Evolutionary conservation across 35 echinoderm and acorn worm genomes (phyloP), one percentile per base, ranked within the genome.

Genomic region (Patiria miniata): DNA sequence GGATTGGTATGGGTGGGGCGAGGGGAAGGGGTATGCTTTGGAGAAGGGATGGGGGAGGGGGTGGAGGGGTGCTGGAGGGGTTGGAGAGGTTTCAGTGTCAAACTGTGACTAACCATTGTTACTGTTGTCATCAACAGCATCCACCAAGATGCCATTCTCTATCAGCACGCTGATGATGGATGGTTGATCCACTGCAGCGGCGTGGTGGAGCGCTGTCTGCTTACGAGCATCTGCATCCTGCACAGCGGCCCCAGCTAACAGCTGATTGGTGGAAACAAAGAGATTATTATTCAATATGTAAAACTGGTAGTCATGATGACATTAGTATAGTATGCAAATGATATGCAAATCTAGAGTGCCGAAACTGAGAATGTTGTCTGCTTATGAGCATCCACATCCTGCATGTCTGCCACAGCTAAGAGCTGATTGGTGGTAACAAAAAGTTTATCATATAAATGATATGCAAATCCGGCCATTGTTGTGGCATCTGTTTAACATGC

Each of bases 221-320:
- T 99, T 99, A 33, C 91, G 89, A 40, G 69, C 86, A 79, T 92
- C 87, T 0, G 90, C 36, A 77, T 94, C 96, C 36, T 87, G 36
- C 21, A 99, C 89, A 79, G 61, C 89, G 56, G 96, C 96, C 53
- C 96, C 96, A 10, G 96, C 96, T 82, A 98, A 52, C 61, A 98
- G 54, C 96, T 98, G 83, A 22, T 0, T 53, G 10, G 47, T 36
- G 87, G 10, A 78, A 58, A 93, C 34, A 78, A 57, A 42, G 40
- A 77, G 17, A 78, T 40, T 73, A 32, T 34, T n/a, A n/a, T n/a
- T n/a, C n/a, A n/a, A 60, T 60, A 60, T 60, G 57, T 60, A 60
- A 60, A n/a, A n/a, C n/a, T n/a, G n/a, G n/a, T n/a, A n/a, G n/a
- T n/a, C n/a, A n/a, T n/a, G n/a, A n/a, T n/a, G n/a, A n/a, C n/a